Percentiles rank a stretch among this genome's conserved stretches.
These are phyloP conservation scores for Lamproptera curius DNA, from an alignment of 2,888 invertebrate genomes.

Conservation along the genomic window DNA sequence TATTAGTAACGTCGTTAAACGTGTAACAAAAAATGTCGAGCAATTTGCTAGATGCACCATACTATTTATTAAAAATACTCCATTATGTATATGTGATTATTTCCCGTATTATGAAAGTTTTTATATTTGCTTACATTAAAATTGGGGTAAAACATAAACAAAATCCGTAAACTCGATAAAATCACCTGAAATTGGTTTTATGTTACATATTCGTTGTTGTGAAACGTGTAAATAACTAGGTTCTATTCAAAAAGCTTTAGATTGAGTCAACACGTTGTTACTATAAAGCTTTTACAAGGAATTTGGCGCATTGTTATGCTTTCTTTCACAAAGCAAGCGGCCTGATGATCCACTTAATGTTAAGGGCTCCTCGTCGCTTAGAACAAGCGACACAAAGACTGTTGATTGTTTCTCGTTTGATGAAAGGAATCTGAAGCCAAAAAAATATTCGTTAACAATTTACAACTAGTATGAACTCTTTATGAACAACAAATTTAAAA, in stretches of 20 bases:
- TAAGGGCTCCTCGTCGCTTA: constrained; percentile 19
- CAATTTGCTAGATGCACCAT: too few species aligned
- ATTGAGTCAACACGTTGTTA: neutral
- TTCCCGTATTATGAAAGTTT: too few species aligned
- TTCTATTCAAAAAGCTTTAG: too few species aligned
- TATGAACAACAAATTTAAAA: too few species aligned
- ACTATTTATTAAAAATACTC: too few species aligned
- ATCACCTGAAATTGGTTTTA: neutral
- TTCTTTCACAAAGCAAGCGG: constrained; percentile 17
- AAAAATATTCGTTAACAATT: constrained; percentile 23
- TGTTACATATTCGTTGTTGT: neutral
- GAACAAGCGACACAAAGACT: constrained; percentile 20
- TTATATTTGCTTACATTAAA: too few species aligned
- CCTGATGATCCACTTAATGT: constrained; percentile 19
- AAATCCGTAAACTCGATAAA: too few species aligned
- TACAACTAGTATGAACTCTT: constrained; percentile 1
- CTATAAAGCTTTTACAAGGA: neutral
- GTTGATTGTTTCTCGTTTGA: constrained; percentile 19
- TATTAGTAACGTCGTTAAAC: too few species aligned
- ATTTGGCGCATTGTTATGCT: constrained; percentile 18
- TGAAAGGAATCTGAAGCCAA: constrained; percentile 12
- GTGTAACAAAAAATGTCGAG: too few species aligned
- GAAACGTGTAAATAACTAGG: too few species aligned
- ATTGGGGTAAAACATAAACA: too few species aligned
- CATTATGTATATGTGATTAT: too few species aligned